These are phyloP conservation scores for Drosophila atripex DNA, from an alignment of 2,888 invertebrate species.

Conservation along the genomic window DNA sequence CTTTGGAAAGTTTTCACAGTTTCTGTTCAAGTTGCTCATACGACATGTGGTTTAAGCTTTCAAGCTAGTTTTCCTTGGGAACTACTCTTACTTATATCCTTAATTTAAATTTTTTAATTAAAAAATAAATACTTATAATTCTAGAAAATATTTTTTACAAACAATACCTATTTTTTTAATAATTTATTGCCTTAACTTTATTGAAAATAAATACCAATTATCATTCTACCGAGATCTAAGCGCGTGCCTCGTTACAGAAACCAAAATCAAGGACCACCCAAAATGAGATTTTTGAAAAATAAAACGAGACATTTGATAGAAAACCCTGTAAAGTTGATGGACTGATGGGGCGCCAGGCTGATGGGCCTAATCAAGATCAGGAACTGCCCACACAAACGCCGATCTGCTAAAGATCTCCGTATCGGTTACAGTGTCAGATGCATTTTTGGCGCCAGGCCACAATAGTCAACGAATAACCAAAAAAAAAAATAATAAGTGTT, in stretches of 20 bases:
- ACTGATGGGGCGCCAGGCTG: conserved; percentile 42
- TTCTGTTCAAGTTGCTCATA: neutral
- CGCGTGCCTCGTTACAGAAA: conserved; percentile 13
- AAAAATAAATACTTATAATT: too few species aligned
- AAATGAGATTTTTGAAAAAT: neutral
- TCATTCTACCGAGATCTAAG: conserved; percentile 26
- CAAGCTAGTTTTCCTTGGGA: neutral
- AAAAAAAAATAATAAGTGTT: conserved; percentile 57
- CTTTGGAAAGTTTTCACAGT: neutral
- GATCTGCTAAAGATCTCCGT: conserved; percentile 25
- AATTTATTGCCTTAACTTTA: neutral
- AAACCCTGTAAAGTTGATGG: conserved; percentile 13
- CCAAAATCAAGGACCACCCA: conserved; percentile 21
- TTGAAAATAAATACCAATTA: conserved; percentile 2
- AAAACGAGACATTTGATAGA: conserved; percentile 5
- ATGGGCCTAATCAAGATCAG: conserved; percentile 25
- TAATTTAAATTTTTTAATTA: too few species aligned
- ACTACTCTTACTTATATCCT: neutral
- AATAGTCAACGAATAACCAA: conserved; percentile 30
- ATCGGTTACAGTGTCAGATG: conserved; percentile 29
- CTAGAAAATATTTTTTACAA: too few species aligned
- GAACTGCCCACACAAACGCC: conserved; percentile 28
- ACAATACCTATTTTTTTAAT: too few species aligned
- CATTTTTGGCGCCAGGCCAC: conserved; percentile 69
- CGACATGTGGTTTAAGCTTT: neutral